Percentiles rank a stretch among this genome's conserved stretches.
phyloP scores from a whole-genome alignment of 2,888 invertebrate genomes.

The Eretmocerus hayati region DNA sequence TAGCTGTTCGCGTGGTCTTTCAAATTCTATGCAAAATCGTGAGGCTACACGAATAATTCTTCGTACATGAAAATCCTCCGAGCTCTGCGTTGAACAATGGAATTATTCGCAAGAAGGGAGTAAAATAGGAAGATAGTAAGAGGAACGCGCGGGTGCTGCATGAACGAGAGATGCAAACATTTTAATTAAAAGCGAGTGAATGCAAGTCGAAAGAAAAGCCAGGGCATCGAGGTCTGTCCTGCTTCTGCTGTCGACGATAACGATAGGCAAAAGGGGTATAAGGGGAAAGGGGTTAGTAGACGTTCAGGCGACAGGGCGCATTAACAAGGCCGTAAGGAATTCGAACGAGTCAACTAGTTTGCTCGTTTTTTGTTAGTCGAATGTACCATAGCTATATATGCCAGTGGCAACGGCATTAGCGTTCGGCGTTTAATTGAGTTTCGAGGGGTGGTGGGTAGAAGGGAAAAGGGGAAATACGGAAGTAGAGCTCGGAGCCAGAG shows the following conservation, averaged over 20 bases:
- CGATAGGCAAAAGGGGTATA: too few species aligned
- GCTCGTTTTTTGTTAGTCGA: constrained; percentile 1
- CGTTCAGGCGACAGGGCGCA: background rate
- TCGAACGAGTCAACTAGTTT: constrained; percentile 3
- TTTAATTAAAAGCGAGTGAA: background rate
- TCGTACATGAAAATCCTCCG: too few species aligned
- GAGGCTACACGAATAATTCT: too few species aligned
- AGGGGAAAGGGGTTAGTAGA: background rate
- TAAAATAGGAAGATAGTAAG: background rate
- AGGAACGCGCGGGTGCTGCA: background rate
- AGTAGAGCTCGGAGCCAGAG: background rate
- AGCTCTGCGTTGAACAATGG: too few species aligned
- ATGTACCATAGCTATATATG: background rate
- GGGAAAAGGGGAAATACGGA: background rate
- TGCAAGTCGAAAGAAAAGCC: background rate
- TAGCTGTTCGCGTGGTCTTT: too few species aligned
- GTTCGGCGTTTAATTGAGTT: constrained; percentile 19
- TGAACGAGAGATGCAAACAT: too few species aligned
- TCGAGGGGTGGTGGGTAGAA: background rate
- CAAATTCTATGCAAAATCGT: too few species aligned
- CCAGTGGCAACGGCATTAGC: constrained; percentile 1
- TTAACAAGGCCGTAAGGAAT: constrained; percentile 8
- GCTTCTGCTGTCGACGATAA: too few species aligned
- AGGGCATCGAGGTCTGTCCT: background rate
- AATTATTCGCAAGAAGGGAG: too few species aligned